Conservation (phyloP, 1,140 invertebrate genomes). For the Apis cerana region DNA sequence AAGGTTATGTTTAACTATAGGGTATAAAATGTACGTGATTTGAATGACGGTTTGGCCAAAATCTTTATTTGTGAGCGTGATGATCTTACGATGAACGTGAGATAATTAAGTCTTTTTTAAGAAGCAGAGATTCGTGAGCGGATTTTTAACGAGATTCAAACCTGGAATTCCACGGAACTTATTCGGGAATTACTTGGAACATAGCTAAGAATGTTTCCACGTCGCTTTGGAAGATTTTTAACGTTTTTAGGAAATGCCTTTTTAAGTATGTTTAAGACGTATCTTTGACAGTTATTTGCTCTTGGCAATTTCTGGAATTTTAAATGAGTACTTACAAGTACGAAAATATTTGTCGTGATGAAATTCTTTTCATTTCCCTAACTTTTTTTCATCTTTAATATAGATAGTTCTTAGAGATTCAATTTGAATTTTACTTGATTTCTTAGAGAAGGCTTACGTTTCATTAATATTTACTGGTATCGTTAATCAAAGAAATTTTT, state of each 20-base stretch:
- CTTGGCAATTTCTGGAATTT: not conserved
- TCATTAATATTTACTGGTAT: too few species aligned
- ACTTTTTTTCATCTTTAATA: too few species aligned
- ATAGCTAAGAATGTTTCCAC: not conserved
- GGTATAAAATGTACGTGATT: conserved; percentile 57
- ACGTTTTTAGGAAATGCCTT: conserved; percentile 19
- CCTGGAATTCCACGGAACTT: not conserved
- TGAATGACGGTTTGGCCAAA: conserved; percentile 49
- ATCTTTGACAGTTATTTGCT: not conserved
- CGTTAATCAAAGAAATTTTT: too few species aligned
- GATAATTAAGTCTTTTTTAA: conserved; percentile 70
- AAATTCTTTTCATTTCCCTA: too few species aligned
- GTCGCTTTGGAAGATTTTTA: not conserved
- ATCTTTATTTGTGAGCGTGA: conserved; percentile 61
- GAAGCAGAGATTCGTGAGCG: conserved; percentile 50
- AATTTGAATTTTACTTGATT: too few species aligned
- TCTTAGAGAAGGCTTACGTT: too few species aligned
- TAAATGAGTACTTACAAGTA: not conserved
- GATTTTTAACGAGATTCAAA: conserved; percentile 37
- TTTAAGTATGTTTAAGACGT: not conserved
- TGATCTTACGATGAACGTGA: conserved; percentile 68
- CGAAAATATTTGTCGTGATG: too few species aligned
- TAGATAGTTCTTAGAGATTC: too few species aligned
- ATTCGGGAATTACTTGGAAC: conserved; percentile 40
- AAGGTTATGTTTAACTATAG: conserved; percentile 56